Evolutionary conservation across 1,140 invertebrate genomes (phyloP).

Genomic region (Neoseiulus cucumeris): DNA sequence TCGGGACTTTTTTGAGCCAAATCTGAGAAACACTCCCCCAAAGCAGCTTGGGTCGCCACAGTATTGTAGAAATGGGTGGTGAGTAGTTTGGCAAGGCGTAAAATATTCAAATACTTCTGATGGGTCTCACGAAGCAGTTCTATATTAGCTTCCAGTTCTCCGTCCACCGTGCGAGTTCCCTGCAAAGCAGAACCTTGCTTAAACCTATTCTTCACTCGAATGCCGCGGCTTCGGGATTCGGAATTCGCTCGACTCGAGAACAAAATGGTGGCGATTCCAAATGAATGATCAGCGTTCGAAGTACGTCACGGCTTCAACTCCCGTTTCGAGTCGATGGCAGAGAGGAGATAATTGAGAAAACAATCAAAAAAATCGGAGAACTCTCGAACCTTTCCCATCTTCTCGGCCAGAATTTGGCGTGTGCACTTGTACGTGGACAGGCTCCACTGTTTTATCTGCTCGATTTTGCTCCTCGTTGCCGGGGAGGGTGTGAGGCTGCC

Average conservation of each 20-base stretch:
- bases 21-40: conserved; percentile 82
- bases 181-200: no score
- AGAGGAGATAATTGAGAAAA: background rate
- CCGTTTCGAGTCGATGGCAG: no score
- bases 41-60: conserved; percentile 54
- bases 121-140: conserved; percentile 79
- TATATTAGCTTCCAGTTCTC: conserved; percentile 76
- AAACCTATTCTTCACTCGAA: no score
- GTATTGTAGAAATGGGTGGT: conserved; percentile 72
- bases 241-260: background rate
- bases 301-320: no score
- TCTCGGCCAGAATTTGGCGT: conserved; percentile 79
- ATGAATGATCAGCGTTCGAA: no score
- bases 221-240: conserved; percentile 14
- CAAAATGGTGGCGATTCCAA: background rate
- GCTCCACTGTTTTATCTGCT: conserved; percentile 80
- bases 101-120: conserved; percentile 67
- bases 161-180: conserved; percentile 62
- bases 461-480: conserved; percentile 39
- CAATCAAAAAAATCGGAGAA: background rate
- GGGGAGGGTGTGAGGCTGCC: conserved; percentile 7
- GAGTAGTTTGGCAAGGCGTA: conserved; percentile 51
- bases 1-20: conserved; percentile 82
- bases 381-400: conserved; percentile 52
- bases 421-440: conserved; percentile 94